Conservation (phyloP, 92 coral and sea anemone genomes). For the Phymanthus crucifer region DNA sequence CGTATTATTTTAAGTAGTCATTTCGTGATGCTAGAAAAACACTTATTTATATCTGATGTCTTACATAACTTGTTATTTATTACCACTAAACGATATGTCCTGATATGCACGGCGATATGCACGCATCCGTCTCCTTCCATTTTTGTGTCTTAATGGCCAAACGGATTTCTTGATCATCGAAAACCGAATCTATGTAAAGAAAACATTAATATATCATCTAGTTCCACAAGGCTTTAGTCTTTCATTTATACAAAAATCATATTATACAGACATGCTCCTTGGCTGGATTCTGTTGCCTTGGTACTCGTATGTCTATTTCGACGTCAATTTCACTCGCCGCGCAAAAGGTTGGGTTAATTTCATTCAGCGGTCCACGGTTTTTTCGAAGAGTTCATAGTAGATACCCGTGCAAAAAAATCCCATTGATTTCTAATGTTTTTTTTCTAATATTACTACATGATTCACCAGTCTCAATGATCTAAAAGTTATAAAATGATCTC, state of each 20-base stretch:
- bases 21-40: slow-evolving; percentile 27
- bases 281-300: slow-evolving; percentile 25
- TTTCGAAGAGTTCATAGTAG: too few relatives aligned
- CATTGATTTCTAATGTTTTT: too few relatives aligned
- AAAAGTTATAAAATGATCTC: too few relatives aligned
- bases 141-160: slow-evolving; percentile 1
- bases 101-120: not conserved
- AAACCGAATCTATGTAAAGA: not conserved
- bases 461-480: too few relatives aligned
- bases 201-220: slow-evolving; percentile 10
- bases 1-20: slow-evolving; percentile 12
- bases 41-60: slow-evolving; percentile 19
- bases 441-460: too few relatives aligned
- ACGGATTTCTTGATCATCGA: not conserved
- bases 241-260: slow-evolving; percentile 1
- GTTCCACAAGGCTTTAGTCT: slow-evolving; percentile 2
- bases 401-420: too few relatives aligned
- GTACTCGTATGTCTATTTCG: slow-evolving; percentile 13
- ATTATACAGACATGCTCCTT: slow-evolving; percentile 14
- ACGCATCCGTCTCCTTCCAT: not conserved
- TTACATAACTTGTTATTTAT: slow-evolving; percentile 28
- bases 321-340: slow-evolving; percentile 9
- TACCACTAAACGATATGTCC: not conserved
- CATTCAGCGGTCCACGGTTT: not conserved
- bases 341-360: slow-evolving; percentile 4